Conservation (phyloP, 2,888 invertebrate genomes). For the Drosophila maculinotata region DNA sequence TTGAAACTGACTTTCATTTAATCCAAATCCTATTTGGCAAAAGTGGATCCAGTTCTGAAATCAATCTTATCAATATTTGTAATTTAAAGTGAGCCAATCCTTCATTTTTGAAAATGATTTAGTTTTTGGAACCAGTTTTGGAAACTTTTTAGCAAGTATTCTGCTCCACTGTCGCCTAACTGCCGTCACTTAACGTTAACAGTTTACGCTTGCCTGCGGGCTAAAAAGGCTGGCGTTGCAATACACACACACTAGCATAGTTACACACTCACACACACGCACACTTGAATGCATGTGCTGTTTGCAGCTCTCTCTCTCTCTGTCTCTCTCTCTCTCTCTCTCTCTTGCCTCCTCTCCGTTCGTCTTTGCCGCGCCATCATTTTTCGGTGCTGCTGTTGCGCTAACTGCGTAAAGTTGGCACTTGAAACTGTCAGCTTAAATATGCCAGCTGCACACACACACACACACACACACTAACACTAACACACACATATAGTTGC, state of each 20-base stretch:
- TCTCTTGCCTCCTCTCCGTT: not conserved
- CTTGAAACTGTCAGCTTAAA: conserved; percentile 80
- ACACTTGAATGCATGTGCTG: conserved; percentile 8
- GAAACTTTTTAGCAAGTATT: too few species aligned
- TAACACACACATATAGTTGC: conserved; percentile 9
- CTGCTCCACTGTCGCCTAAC: conserved; percentile 74
- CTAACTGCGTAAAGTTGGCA: conserved; percentile 80
- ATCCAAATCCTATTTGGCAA: too few species aligned
- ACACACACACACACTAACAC: conserved; percentile 19
- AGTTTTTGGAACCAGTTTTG: conserved; percentile 8
- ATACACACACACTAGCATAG: conserved; percentile 41
- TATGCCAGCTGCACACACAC: conserved; percentile 70
- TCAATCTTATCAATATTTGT: too few species aligned
- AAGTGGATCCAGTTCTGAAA: too few species aligned
- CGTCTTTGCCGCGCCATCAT: conserved; percentile 72
- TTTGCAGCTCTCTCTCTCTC: conserved; percentile 12
- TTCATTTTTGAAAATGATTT: too few species aligned
- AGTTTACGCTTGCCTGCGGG: conserved; percentile 79
- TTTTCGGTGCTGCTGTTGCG: conserved; percentile 75
- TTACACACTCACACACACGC: conserved; percentile 13
- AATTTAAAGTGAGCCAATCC: too few species aligned
- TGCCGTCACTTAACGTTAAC: conserved; percentile 80
- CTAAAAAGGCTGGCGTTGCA: conserved; percentile 79
- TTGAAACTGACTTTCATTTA: too few species aligned
- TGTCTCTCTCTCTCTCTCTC: conserved; percentile 2